Evolutionary conservation across 2,113 vertebrate species (phyloP).

Genomic region (Myotis davidii): DNA sequence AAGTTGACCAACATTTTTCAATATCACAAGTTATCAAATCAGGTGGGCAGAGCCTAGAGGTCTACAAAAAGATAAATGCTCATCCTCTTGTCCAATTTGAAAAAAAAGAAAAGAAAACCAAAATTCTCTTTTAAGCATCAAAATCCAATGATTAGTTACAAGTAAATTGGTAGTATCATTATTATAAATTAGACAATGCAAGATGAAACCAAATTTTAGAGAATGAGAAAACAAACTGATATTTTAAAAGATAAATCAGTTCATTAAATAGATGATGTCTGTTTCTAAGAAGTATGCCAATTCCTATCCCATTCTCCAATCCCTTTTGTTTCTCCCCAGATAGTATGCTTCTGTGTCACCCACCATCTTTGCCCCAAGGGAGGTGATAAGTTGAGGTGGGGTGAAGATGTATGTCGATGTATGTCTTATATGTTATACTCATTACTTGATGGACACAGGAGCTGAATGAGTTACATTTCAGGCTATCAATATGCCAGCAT

Average conservation of each 20-base stretch:
- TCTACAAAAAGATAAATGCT: not conserved
- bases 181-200: not conserved
- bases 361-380: rapidly evolving
- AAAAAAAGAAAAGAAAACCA: not conserved
- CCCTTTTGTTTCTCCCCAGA: not conserved
- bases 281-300: not conserved
- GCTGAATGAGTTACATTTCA: not conserved
- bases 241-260: not conserved
- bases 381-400: not conserved
- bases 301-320: no score
- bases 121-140: not conserved
- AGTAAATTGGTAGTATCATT: not conserved
- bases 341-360: not conserved
- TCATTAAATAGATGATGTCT: not conserved
- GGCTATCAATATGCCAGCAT: no score
- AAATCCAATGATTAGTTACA: not conserved
- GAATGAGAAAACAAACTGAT: not conserved
- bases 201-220: not conserved
- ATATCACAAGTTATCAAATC: not conserved
- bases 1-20: not conserved
- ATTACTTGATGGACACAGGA: not conserved
- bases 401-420: no score
- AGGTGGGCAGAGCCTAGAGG: not conserved
- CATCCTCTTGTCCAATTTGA: not conserved
- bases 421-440: not conserved